Evolutionary conservation across 2,888 invertebrate species (phyloP), one percentile per base, ranked within the genome.

Genomic region (Platycheirus albimanus): DNA sequence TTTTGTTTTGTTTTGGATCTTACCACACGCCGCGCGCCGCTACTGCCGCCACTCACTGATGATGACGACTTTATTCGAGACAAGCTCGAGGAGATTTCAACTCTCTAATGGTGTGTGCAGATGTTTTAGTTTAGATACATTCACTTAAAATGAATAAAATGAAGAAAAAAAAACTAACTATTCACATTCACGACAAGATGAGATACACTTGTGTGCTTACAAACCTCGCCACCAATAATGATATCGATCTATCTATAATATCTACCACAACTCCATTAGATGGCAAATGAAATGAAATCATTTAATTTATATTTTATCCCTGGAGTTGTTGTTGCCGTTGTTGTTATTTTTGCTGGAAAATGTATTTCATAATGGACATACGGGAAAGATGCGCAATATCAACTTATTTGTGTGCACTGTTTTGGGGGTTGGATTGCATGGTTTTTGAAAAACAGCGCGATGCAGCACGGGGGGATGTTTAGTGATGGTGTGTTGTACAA

Each of bases 201-300:
- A 5, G 19, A 24, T 20, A 24, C 38, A 24, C 45, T 43, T 61
- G 6, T 10, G 33, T 33, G 20, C 38, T 20, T 41, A 28, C 38
- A 28, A 41, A 28, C 15, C 28, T 19, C 36, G 38, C 17, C 24
- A 45, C 19, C 52, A 64, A 74, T n/a, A n/a, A 52, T 24, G 54
- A 66, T 75, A 67, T 75, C 67, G 67, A 67, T 75, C 56, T 66
- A 38, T 49, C 24, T 51, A 15, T 38, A 33, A 28, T 20, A n/a
- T n/a, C n/a, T n/a, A 28, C 49, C 64, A 24, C 49, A 56, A 75
- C 51, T 67, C 28, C 47, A 66, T 66, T 67, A 66, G 49, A 67
- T 49, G 19, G 17, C 41, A 67, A 69, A 54, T 76, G 52, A 76
- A 76, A 63, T 76, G 61, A 70, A 76, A 76, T 76, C 61, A 76